Conservation (phyloP, 2,888 invertebrate genomes). For the Microctonus brassicae region DNA sequence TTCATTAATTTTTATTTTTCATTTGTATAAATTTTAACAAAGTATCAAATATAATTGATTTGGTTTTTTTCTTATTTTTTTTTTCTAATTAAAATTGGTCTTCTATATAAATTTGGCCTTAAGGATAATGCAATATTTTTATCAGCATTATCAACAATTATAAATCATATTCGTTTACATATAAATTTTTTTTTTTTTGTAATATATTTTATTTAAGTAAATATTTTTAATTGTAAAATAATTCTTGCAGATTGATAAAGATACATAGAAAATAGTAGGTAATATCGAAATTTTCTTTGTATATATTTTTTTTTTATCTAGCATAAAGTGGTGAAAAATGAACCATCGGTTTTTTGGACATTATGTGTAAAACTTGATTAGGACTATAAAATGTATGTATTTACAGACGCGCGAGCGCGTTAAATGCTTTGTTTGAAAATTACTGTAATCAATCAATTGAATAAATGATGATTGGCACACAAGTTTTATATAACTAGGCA, state of each 20-base stretch:
- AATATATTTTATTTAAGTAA: conserved; percentile 8
- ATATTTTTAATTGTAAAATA: not conserved
- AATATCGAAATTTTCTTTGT: not conserved
- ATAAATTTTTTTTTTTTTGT: no score
- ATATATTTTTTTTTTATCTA: not conserved
- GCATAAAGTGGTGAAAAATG: not conserved
- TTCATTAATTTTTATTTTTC: conserved; percentile 47
- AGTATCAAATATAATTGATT: conserved; percentile 54
- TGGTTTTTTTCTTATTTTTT: not conserved
- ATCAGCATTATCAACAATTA: not conserved
- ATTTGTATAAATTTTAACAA: conserved; percentile 52
- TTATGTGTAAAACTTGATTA: conserved; percentile 21
- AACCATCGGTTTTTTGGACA: not conserved
- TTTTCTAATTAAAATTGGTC: conserved; percentile 5
- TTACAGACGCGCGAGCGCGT: conserved; percentile 23
- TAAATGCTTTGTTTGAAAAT: conserved; percentile 17
- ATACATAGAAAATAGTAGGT: not conserved
- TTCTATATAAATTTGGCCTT: not conserved
- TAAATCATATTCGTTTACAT: not conserved
- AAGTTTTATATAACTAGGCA: conserved; percentile 17
- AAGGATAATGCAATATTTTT: not conserved
- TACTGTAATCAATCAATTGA: conserved; percentile 10
- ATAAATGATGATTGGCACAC: conserved; percentile 1
- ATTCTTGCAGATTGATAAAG: not conserved
- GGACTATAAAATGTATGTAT: conserved; percentile 22